phyloP scores from a whole-genome alignment of 2,888 invertebrate genomes.

The Eristalis arbustorum region DNA sequence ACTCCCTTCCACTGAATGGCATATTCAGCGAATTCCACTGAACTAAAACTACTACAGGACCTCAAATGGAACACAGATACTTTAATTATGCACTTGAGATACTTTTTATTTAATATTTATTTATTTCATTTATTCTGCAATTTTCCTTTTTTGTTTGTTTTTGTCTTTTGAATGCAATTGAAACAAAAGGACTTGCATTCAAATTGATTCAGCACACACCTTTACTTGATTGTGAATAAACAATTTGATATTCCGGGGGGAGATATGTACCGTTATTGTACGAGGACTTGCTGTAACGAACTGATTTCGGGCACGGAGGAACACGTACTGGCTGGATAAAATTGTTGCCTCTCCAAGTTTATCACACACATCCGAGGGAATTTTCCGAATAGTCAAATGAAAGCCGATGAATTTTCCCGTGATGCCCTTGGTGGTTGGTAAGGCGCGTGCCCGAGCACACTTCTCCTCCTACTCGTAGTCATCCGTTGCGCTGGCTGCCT shows the following conservation, averaged over 20 bases:
- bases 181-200: not conserved
- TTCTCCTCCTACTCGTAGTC: slow-evolving; percentile 66
- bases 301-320: slow-evolving; percentile 80
- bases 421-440: slow-evolving; percentile 58
- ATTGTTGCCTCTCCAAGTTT: slow-evolving; percentile 71
- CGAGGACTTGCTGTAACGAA: slow-evolving; percentile 72
- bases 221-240: slow-evolving; percentile 12
- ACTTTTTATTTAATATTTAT: slow-evolving; percentile 2
- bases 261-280: slow-evolving; percentile 49
- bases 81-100: slow-evolving; percentile 69
- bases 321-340: slow-evolving; percentile 77
- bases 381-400: slow-evolving; percentile 59
- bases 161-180: not conserved
- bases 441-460: slow-evolving; percentile 72
- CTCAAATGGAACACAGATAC: slow-evolving; percentile 53
- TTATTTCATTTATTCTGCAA: too few species aligned
- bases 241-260: slow-evolving; percentile 28
- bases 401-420: slow-evolving; percentile 66
- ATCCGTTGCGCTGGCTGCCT: slow-evolving; percentile 26
- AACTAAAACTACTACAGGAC: slow-evolving; percentile 68
- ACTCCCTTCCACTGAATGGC: slow-evolving; percentile 61
- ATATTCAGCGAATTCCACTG: slow-evolving; percentile 70
- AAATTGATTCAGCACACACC: not conserved
- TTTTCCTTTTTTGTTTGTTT: not conserved
- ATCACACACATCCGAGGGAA: slow-evolving; percentile 64